Evolutionary conservation across 2,888 invertebrate genomes (phyloP).

Genomic region (Hypsopygia costalis): DNA sequence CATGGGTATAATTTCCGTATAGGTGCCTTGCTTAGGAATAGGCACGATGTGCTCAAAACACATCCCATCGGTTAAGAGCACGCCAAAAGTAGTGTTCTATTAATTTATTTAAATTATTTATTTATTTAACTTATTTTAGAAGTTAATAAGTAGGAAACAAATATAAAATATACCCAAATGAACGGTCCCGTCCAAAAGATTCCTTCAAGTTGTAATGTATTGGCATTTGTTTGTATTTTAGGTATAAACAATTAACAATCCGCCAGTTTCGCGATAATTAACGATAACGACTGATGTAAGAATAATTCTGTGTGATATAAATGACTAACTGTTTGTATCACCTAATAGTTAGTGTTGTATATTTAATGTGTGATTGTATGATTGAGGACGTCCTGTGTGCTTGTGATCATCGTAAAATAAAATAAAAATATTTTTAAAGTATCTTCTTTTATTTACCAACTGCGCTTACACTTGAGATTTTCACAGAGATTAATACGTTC

Average conservation of each 20-base stretch:
- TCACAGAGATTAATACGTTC: no score
- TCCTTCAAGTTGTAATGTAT: conserved; percentile 36
- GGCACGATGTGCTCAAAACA: conserved; percentile 34
- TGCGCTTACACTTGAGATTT: no score
- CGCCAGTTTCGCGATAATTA: conserved; percentile 65
- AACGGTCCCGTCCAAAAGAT: conserved; percentile 29
- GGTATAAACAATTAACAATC: conserved; percentile 46
- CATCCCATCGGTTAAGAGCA: conserved; percentile 49
- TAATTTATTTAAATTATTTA: conserved; percentile 76
- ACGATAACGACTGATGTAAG: conserved; percentile 79
- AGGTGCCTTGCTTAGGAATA: conserved; percentile 25
- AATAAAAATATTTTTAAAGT: conserved; percentile 39
- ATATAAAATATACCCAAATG: conserved; percentile 30
- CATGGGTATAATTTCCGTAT: conserved; percentile 26
- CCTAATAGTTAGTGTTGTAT: conserved; percentile 70
- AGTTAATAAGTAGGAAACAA: conserved; percentile 53
- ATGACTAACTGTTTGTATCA: conserved; percentile 59
- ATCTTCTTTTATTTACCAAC: conserved; percentile 20
- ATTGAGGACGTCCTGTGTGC: conserved; percentile 78
- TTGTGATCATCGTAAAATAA: conserved; percentile 73
- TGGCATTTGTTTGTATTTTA: conserved; percentile 45
- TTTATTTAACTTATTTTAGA: conserved; percentile 78
- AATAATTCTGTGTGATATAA: conserved; percentile 71
- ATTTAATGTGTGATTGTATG: conserved; percentile 66
- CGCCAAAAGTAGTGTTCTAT: conserved; percentile 52